Evolutionary conservation across 1,140 invertebrate species (phyloP).

Genomic region (Drosophila malerkotliana): DNA sequence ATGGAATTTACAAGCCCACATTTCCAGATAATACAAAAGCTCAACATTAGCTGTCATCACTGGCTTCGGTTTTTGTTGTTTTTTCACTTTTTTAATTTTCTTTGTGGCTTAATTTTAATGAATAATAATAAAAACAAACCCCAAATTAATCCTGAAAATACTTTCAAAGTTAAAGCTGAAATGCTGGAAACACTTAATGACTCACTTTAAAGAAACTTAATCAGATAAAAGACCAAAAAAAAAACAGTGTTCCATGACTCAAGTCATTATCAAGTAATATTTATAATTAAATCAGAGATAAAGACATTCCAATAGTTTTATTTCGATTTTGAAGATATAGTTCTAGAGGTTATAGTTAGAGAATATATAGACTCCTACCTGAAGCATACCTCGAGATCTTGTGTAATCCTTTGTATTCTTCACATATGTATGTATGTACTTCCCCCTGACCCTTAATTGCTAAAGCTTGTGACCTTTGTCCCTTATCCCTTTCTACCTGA

Average conservation of each 20-base stretch:
- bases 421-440: too few relatives aligned
- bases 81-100: background rate
- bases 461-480: background rate
- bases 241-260: constrained; percentile 4
- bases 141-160: background rate
- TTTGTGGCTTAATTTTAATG: background rate
- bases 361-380: background rate
- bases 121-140: background rate
- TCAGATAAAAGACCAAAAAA: background rate
- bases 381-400: background rate
- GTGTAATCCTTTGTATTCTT: background rate
- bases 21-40: constrained; percentile 41
- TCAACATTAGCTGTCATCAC: constrained; percentile 41
- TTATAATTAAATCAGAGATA: background rate
- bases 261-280: background rate
- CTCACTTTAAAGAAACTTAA: background rate
- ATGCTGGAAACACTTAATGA: background rate
- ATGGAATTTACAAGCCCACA: constrained; percentile 54
- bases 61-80: constrained; percentile 11
- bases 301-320: background rate
- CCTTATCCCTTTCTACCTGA: background rate
- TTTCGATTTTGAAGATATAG: background rate
- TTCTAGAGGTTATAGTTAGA: too few relatives aligned
- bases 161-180: background rate
- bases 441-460: background rate